A percentile compares a stretch with the other conserved stretches of the same genome.
phyloP scores from a whole-genome alignment of 1,140 invertebrate species.

The Marisa cornuarietis region DNA sequence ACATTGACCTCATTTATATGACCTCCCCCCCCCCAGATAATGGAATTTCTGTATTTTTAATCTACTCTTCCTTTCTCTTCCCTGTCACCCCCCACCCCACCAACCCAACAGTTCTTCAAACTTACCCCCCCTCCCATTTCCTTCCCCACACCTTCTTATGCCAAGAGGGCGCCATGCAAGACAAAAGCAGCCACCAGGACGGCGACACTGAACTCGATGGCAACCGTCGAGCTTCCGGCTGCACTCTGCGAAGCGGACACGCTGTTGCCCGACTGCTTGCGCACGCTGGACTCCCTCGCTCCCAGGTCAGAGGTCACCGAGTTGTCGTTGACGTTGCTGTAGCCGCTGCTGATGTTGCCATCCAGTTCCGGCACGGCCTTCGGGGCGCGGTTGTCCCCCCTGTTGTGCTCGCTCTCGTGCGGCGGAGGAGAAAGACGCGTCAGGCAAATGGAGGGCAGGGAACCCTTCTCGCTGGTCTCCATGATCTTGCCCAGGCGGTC shows the following conservation, averaged over 20 bases:
- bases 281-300: neutral
- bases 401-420: too few species aligned
- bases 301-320: neutral
- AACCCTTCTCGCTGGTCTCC: slow-evolving; percentile 5
- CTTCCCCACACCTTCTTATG: too few species aligned
- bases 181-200: neutral
- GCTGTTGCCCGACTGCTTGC: too few species aligned
- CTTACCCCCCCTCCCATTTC: too few species aligned
- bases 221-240: neutral
- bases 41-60: neutral
- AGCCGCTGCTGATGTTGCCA: neutral
- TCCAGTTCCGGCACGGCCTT: too few species aligned
- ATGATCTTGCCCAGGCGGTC: slow-evolving; percentile 1
- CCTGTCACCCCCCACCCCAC: neutral
- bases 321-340: neutral
- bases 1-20: neutral
- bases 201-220: neutral
- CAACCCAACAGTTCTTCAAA: neutral
- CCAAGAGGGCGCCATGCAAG: neutral
- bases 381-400: too few species aligned
- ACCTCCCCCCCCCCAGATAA: neutral
- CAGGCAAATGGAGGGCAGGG: slow-evolving; percentile 17
- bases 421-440: neutral
- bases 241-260: neutral
- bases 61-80: neutral